phyloP scores from a whole-genome alignment of 2,888 invertebrate genomes.

The Rambutsinella grinnellia region DNA sequence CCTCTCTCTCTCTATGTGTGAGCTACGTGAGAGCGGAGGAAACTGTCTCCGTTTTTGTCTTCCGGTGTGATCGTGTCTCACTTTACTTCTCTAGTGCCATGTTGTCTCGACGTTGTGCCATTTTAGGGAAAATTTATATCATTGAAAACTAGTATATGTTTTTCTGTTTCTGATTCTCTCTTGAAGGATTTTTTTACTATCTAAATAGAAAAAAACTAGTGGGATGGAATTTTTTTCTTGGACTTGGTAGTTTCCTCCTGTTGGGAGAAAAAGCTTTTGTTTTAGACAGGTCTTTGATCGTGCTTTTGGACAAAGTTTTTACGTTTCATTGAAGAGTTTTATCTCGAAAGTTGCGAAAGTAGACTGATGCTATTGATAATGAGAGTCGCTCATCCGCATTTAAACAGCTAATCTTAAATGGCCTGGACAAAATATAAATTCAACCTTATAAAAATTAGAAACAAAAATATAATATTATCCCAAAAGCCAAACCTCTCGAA shows the following conservation, averaged over 20 bases:
- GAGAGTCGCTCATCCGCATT: background rate
- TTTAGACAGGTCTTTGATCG: constrained; percentile 36
- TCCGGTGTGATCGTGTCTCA: constrained; percentile 35
- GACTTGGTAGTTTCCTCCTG: background rate
- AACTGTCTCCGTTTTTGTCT: constrained; percentile 40
- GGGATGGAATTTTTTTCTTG: background rate
- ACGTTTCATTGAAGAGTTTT: background rate
- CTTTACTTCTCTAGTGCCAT: background rate
- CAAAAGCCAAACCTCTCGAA: no score
- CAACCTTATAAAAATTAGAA: constrained; percentile 2
- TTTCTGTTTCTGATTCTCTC: constrained; percentile 16
- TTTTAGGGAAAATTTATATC: constrained; percentile 28
- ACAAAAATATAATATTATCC: background rate
- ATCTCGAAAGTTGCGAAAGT: constrained; percentile 26
- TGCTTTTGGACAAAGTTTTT: constrained; percentile 20
- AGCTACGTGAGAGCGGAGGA: constrained; percentile 17
- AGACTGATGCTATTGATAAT: constrained; percentile 8
- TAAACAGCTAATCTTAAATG: background rate
- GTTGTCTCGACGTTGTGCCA: constrained; percentile 1
- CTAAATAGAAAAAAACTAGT: background rate
- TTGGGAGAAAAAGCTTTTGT: constrained; percentile 8
- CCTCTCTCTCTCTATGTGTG: no score
- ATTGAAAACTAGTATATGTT: background rate
- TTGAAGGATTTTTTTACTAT: constrained; percentile 26
- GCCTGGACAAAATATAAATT: background rate